Percentiles rank a stretch among this genome's conserved stretches.
Conservation (phyloP, 1,140 invertebrate genomes). For the Penaeus vannamei region DNA sequence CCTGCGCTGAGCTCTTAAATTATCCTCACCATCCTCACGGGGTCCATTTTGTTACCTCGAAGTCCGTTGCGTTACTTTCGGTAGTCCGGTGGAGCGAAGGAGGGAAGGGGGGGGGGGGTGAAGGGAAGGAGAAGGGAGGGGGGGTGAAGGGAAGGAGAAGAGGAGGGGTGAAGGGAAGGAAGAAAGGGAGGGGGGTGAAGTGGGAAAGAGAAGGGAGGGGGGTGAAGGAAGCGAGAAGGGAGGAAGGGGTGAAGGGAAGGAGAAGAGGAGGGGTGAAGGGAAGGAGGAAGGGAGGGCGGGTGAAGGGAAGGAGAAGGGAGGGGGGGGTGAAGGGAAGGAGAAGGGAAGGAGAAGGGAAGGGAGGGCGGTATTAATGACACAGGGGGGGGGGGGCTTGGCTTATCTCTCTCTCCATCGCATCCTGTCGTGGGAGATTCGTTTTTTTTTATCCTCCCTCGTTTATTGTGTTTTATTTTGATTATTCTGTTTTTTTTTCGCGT, state of each 20-base stretch:
- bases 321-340: not conserved
- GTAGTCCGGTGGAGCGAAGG: not conserved
- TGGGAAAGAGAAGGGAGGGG: not conserved
- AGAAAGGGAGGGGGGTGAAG: not conserved
- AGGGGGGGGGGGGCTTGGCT: too few species aligned
- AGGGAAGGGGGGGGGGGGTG: not conserved
- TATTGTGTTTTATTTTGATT: too few species aligned
- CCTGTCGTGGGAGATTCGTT: too few species aligned
- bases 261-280: not conserved
- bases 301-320: not conserved
- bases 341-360: constrained; percentile 3
- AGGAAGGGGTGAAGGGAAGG: not conserved
- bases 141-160: not conserved
- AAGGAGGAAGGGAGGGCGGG: not conserved
- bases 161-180: not conserved
- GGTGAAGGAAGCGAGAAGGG: not conserved
- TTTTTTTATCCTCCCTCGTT: too few species aligned
- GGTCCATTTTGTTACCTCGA: not conserved
- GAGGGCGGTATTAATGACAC: not conserved
- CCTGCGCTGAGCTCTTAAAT: too few species aligned
- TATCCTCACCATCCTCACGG: too few species aligned
- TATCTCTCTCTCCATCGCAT: too few species aligned
- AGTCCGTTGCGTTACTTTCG: not conserved
- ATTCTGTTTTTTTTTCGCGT: too few species aligned
- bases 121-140: not conserved